These are phyloP conservation scores for Sisyra terminalis DNA, from an alignment of 2,888 invertebrate species.

Conservation along the genomic window DNA sequence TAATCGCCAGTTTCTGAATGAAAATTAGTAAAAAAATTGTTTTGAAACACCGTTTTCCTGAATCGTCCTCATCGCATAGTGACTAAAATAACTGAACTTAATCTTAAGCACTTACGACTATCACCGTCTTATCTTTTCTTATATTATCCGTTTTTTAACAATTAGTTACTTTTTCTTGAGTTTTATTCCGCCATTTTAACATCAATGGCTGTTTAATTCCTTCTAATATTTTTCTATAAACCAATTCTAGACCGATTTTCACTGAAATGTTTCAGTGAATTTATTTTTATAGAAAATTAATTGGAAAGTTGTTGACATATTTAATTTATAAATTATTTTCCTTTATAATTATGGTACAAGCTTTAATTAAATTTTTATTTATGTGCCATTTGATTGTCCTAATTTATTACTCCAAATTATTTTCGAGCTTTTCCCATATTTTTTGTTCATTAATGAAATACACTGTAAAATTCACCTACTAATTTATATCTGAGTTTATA, in stretches of 20 bases:
- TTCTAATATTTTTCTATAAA: neutral
- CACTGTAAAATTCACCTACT: neutral
- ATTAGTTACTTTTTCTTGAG: neutral
- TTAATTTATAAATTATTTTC: neutral
- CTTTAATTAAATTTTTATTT: constrained; percentile 3
- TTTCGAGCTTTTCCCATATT: neutral
- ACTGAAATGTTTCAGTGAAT: no score
- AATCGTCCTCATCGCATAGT: constrained; percentile 1
- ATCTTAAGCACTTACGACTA: constrained; percentile 5
- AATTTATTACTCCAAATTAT: neutral
- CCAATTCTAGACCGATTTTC: neutral
- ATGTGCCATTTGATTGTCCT: neutral
- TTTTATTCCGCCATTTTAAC: neutral
- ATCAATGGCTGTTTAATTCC: neutral
- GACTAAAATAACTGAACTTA: constrained; percentile 7
- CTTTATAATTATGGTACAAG: constrained; percentile 3
- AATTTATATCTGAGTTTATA: neutral
- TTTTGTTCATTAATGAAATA: no score
- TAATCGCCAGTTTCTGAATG: neutral
- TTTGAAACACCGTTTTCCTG: neutral
- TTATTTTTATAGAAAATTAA: neutral
- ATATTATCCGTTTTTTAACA: neutral
- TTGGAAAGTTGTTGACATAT: neutral
- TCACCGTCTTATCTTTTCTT: constrained; percentile 3
- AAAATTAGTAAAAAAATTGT: neutral